Conservation (phyloP, 2,113 vertebrate genomes). For the Hippocampus abdominalis region DNA sequence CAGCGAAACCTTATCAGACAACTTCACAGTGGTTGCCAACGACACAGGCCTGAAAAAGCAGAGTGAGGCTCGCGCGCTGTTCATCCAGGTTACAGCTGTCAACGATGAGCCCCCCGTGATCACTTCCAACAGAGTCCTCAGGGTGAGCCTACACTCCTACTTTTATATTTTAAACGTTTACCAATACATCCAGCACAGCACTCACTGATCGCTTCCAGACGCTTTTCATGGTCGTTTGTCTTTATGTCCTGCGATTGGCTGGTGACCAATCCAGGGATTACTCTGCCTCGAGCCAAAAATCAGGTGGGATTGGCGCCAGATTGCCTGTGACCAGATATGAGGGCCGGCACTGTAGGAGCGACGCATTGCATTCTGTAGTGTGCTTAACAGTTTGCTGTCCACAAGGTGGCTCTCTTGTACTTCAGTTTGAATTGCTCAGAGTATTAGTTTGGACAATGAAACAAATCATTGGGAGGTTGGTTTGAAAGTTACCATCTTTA, state of each 20-base stretch:
- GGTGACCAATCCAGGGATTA: no score
- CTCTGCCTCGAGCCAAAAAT: no score
- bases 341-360: background rate
- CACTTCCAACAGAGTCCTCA: constrained; percentile 81
- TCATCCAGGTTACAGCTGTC: constrained; percentile 77
- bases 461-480: no score
- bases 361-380: background rate
- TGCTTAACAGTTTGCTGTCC: constrained; percentile 25
- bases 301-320: no score
- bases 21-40: constrained; percentile 81
- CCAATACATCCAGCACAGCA: constrained; percentile 40
- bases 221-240: constrained; percentile 20
- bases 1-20: constrained; percentile 78
- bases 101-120: constrained; percentile 85
- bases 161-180: constrained; percentile 54
- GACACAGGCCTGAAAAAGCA: constrained; percentile 79
- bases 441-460: background rate
- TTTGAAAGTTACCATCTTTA: background rate
- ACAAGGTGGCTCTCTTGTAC: constrained; percentile 62
- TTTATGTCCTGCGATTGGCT: no score
- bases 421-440: background rate
- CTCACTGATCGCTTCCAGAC: constrained; percentile 31
- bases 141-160: constrained; percentile 71
- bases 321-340: no score
- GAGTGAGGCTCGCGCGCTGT: constrained; percentile 75